Percentiles rank a stretch among this genome's conserved stretches.
Evolutionary conservation across 2,888 invertebrate genomes (phyloP).

Genomic region (Lamellibrachia satsuma): DNA sequence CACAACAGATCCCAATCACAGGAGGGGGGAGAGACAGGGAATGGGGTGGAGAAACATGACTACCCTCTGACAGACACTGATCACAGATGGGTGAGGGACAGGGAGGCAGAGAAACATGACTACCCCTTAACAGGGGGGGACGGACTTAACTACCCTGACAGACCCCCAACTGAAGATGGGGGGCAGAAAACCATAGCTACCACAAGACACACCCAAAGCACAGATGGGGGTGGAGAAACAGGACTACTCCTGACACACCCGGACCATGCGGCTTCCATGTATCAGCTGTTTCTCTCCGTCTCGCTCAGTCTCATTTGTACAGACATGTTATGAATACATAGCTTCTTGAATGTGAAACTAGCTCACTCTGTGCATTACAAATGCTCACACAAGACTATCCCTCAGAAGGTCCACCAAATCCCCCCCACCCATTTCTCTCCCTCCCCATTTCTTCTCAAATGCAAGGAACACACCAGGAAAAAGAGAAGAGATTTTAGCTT

Average conservation of each 20-base stretch:
- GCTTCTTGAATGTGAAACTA: neutral
- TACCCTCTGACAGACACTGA: too few species aligned
- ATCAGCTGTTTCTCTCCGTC: conserved; percentile 3
- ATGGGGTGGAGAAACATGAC: too few species aligned
- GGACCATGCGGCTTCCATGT: neutral
- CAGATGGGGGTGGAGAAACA: neutral
- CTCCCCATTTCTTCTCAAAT: neutral
- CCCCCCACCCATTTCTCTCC: neutral
- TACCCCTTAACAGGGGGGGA: too few species aligned
- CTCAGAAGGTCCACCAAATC: neutral
- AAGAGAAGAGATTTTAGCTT: too few species aligned
- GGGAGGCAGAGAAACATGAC: too few species aligned
- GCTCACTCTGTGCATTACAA: neutral
- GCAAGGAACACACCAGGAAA: too few species aligned
- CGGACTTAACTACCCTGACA: too few species aligned
- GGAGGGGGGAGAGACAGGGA: too few species aligned
- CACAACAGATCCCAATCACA: too few species aligned
- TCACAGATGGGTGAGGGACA: too few species aligned
- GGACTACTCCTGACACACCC: neutral
- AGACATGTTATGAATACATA: neutral
- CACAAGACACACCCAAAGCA: neutral
- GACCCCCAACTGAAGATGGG: too few species aligned
- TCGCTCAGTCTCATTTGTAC: neutral
- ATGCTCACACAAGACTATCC: neutral
- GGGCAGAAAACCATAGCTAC: too few species aligned